These are phyloP conservation scores for Lophotriccus pileatus DNA, from an alignment of 2,797 vertebrate species.

Conservation along the genomic window DNA sequence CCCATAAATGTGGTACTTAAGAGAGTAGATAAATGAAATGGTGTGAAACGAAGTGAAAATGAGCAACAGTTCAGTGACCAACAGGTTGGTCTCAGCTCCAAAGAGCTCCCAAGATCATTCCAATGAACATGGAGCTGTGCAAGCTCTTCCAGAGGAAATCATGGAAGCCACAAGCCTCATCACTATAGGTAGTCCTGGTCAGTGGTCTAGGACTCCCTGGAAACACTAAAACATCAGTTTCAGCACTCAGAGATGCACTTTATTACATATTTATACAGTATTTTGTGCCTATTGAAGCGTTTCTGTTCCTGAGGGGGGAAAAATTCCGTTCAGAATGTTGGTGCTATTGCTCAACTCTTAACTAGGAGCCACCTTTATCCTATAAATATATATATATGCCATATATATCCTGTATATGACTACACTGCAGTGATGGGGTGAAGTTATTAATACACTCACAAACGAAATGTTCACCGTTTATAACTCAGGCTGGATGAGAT, in stretches of 20 bases:
- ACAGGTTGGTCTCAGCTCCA: background rate
- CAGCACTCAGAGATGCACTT: background rate
- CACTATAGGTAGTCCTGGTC: rapidly evolving
- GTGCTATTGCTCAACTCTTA: background rate
- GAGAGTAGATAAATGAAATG: conserved; percentile 17
- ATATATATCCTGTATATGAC: background rate
- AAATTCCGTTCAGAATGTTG: rapidly evolving
- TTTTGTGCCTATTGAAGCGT: background rate
- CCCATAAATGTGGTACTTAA: conserved; percentile 6
- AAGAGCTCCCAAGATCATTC: background rate
- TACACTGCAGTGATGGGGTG: background rate
- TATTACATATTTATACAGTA: background rate
- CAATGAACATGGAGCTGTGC: background rate
- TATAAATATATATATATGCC: background rate
- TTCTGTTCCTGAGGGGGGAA: background rate
- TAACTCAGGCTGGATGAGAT: background rate
- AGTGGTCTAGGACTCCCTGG: background rate
- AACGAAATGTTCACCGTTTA: background rate
- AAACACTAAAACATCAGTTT: background rate
- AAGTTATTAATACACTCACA: background rate
- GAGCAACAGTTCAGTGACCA: background rate
- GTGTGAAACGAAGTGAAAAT: conserved; percentile 40
- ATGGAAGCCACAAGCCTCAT: background rate
- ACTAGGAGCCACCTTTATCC: background rate
- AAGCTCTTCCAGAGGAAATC: background rate